Evolutionary conservation across 2,797 vertebrate species (phyloP), one percentile per base, ranked within the genome.

Genomic region (Glyptemys insculpta): DNA sequence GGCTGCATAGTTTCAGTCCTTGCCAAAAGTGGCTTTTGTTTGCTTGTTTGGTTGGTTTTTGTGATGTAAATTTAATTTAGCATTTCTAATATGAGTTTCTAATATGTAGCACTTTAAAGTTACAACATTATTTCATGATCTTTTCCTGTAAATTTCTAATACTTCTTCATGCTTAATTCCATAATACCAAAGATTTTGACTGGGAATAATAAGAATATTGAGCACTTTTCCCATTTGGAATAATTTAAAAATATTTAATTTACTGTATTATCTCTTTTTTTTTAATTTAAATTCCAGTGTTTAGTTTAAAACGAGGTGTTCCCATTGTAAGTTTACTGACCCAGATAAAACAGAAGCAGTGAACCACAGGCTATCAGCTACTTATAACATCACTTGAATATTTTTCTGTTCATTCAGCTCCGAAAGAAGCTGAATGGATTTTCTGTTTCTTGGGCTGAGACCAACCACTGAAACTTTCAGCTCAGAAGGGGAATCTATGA

Each of bases 51-150:
- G 84, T 91, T 94, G 80, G 0, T 68, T 94, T 96, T 14, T 80
- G 87, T 93, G 84, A 54, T 85, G 89, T 96, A 94, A 97, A 95
- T 96, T 87, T 84, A 47, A 47, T 96, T 90, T 86, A 80, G 8
- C 34, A 37, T n/a, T 37, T 68, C 62, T 93, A 59, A 54, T 94
- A 74, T 37, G 88, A 72, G 78, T 95, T 88, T 80, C 56, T 93
- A 88, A 93, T 94, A 86, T 89, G 87, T 50, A 72, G 86, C 78
- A 74, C 80, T 94, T 53, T 93, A 96, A 94, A 96, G 94, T 3
- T 2, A 76, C 92, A 94, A 83, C 88, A 88, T 89, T 83, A 27
- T 93, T 94, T 94, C 90, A 92, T 81, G 83, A n/a, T 84, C 93
- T 96, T 86, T 78, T 34, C 41, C 57, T 34, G 8, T 86, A 79